Evolutionary conservation across 2,888 invertebrate species (phyloP).

Genomic region (Eilema depressum): DNA sequence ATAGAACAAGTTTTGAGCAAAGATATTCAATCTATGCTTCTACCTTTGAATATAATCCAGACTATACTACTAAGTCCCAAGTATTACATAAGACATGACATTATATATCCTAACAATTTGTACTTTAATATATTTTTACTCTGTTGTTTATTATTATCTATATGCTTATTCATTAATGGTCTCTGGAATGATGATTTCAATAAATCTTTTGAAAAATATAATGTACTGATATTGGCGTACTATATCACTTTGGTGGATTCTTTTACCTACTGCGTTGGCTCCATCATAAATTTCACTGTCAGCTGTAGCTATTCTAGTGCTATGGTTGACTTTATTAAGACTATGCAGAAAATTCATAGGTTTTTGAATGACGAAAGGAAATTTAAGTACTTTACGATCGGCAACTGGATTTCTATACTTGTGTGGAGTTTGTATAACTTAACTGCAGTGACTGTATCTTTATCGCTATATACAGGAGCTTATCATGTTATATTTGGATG

Average conservation of each 20-base stretch:
- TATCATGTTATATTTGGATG: background rate
- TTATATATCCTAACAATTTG: constrained; percentile 16
- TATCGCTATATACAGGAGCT: background rate
- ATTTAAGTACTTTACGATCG: background rate
- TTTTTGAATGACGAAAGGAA: constrained; percentile 5
- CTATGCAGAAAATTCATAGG: constrained; percentile 24
- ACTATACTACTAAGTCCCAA: constrained; percentile 20
- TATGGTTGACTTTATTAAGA: constrained; percentile 19
- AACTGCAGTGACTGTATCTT: background rate
- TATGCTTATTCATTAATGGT: background rate
- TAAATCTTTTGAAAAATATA: background rate
- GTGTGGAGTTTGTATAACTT: background rate
- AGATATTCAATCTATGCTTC: constrained; percentile 25
- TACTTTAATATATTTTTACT: constrained; percentile 11
- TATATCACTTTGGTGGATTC: background rate
- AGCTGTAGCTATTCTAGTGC: constrained; percentile 1
- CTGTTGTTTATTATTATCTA: background rate
- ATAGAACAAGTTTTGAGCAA: constrained; percentile 4
- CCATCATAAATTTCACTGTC: constrained; percentile 12
- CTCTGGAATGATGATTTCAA: background rate
- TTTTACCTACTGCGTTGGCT: constrained; percentile 3
- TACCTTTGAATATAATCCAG: constrained; percentile 30
- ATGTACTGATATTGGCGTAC: background rate
- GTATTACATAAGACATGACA: constrained; percentile 25
- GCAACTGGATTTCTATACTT: constrained; percentile 11